A percentile compares a stretch with the other conserved stretches of the same genome.
phyloP scores from a whole-genome alignment of 2,888 invertebrate species.

The Drosophila cognata region DNA sequence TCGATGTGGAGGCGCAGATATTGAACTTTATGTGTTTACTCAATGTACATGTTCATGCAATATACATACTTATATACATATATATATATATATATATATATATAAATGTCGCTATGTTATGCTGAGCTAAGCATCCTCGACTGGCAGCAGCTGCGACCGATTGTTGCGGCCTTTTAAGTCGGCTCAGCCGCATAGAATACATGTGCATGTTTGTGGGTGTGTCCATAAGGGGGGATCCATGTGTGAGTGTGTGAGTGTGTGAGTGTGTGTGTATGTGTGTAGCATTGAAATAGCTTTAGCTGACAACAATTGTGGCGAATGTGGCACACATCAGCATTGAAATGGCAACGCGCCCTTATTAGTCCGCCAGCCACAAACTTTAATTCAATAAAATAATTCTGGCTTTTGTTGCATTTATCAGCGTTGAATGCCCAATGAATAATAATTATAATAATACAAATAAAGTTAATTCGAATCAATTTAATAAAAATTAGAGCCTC shows the following conservation, averaged over 20 bases:
- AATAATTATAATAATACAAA: neutral
- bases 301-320: constrained; percentile 71
- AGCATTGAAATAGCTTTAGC: constrained; percentile 61
- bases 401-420: constrained; percentile 6
- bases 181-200: constrained; percentile 56
- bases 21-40: constrained; percentile 64
- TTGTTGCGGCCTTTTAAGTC: constrained; percentile 78
- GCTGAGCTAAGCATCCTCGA: constrained; percentile 72
- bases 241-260: constrained; percentile 17
- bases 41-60: constrained; percentile 7
- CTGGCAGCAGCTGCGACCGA: constrained; percentile 73
- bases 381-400: constrained; percentile 31
- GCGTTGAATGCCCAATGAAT: neutral
- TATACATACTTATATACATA: constrained; percentile 10
- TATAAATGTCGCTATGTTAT: constrained; percentile 50
- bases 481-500: neutral
- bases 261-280: constrained; percentile 27
- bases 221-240: neutral
- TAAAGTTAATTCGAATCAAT: neutral
- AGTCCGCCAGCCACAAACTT: constrained; percentile 22
- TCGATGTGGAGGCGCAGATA: constrained; percentile 43
- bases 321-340: constrained; percentile 53
- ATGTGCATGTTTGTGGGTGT: constrained; percentile 13
- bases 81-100: constrained; percentile 19
- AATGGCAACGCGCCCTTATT: constrained; percentile 36